Evolutionary conservation across 2,113 vertebrate genomes (phyloP).

Genomic region (Cichladusa arquata): DNA sequence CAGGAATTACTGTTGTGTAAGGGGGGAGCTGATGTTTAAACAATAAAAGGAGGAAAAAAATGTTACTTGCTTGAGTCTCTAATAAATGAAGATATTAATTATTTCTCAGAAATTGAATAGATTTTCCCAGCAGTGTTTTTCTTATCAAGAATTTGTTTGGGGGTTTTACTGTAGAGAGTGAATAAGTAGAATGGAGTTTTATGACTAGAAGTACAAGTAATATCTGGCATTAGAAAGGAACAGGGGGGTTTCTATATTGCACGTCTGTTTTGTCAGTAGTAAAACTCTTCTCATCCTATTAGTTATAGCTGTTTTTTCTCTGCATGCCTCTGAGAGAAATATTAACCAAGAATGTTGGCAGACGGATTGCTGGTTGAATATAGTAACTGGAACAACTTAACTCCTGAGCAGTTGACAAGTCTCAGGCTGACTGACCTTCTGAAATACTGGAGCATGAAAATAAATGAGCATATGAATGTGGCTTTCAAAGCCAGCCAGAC

Average conservation of each 20-base stretch:
- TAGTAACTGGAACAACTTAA: slow-evolving; percentile 23
- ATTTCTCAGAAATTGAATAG: neutral
- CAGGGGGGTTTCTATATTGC: neutral
- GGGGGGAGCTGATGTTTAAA: neutral
- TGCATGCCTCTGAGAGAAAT: slow-evolving; percentile 13
- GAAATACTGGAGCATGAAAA: slow-evolving; percentile 42
- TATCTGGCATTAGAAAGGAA: neutral
- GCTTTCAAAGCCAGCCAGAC: slow-evolving; percentile 7
- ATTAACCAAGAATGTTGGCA: slow-evolving; percentile 47
- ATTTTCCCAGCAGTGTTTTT: neutral
- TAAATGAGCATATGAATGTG: slow-evolving; percentile 5
- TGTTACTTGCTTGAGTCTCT: neutral
- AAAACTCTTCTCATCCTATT: neutral
- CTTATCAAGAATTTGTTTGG: neutral
- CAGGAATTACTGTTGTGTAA: neutral
- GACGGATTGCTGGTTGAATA: neutral
- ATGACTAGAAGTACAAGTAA: neutral
- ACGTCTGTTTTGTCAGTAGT: neutral
- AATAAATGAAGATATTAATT: neutral
- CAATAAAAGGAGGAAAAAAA: neutral
- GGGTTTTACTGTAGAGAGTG: neutral
- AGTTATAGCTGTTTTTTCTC: neutral
- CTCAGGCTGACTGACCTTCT: slow-evolving; percentile 24
- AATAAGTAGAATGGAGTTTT: neutral
- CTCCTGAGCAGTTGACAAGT: slow-evolving; percentile 17